Base-by-base conservation (phyloP, 2,797 vertebrate species). In the Alectoris magna region DNA sequence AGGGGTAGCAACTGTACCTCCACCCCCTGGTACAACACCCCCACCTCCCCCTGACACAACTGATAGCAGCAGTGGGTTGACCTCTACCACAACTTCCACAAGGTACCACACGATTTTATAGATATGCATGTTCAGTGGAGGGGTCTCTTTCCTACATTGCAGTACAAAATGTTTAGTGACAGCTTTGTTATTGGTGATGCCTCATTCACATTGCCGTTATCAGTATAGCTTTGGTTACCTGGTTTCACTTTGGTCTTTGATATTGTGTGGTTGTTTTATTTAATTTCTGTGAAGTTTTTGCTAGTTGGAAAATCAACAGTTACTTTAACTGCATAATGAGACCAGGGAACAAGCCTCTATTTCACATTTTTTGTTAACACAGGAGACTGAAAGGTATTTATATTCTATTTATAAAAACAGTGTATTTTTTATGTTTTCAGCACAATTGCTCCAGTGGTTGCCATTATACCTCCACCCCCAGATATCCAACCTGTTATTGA, bases 401-500 rank as follows among this genome's bases (percentile, higher is more conserved):
- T 63, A 19, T 93, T 77, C 39, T 59, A 0, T 79, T 70, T 91
- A 44, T 76, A 59, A 94, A 85, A 88, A 19, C 1, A 0, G 38
- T 80, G 38, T 78, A 16, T 39, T 90, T 66, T 39, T 91, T 23
- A 36, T 92, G 9, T 86, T 97, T 87, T 63, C 95, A 98, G 98
- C 98, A 94, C 98, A 97, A 96, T 98, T 63, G 73, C 98, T 66
- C 94, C 98, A 9, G 98, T 98, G 90, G 97, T 98, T 63, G 98
- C 98, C 94, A 99, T 99, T 97, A 99, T 99, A 78, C 99, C 99
- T 69, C 99, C 99, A 6, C 99, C 99, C 10, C 99, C 99, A 1
- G 99, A 99, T 97, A 98, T 99, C 91, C 99, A 99, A 63, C 99
- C 99, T 10, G 99, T 99, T 96, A 99, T 99, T 64, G 99, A 99